phyloP scores from a whole-genome alignment of 1,140 invertebrate species.

The Drosophila asahinai region DNA sequence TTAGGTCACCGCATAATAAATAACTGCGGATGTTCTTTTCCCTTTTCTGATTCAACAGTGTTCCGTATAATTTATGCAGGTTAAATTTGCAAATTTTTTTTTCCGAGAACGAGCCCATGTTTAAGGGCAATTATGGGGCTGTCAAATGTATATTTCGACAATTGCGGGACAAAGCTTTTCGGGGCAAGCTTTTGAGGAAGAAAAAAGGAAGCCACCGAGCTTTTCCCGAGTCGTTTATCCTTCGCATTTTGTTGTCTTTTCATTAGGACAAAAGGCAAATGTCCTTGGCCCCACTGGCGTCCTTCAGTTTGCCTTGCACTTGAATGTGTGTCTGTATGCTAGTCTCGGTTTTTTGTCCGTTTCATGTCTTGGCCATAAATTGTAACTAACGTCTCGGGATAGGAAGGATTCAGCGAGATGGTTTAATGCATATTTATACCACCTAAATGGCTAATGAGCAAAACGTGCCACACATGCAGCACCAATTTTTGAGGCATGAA shows the following conservation, averaged over 20 bases:
- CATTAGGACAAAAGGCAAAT: slow-evolving; percentile 50
- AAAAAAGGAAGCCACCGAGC: slow-evolving; percentile 14
- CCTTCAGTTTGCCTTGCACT: slow-evolving; percentile 59
- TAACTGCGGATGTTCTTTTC: slow-evolving; percentile 61
- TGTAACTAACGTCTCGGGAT: slow-evolving; percentile 62
- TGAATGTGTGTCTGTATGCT: slow-evolving; percentile 34
- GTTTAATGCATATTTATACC: slow-evolving; percentile 81
- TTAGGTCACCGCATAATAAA: slow-evolving; percentile 66
- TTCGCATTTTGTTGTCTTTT: slow-evolving; percentile 55
- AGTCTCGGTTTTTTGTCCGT: slow-evolving; percentile 28
- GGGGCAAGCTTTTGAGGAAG: slow-evolving; percentile 29
- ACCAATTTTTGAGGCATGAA: slow-evolving; percentile 67
- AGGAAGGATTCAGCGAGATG: slow-evolving; percentile 34
- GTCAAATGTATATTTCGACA: slow-evolving; percentile 55
- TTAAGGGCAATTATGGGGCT: slow-evolving; percentile 45
- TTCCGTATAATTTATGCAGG: slow-evolving; percentile 69
- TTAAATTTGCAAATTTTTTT: slow-evolving; percentile 44
- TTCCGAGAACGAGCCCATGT: slow-evolving; percentile 20
- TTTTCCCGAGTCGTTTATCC: slow-evolving; percentile 18
- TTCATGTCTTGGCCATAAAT: slow-evolving; percentile 64
- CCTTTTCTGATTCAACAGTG: slow-evolving; percentile 25
- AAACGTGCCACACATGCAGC: slow-evolving; percentile 70
- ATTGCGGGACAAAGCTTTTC: slow-evolving; percentile 41
- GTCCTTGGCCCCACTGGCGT: slow-evolving; percentile 52
- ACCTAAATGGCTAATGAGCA: slow-evolving; percentile 78